Evolutionary conservation across 1,140 invertebrate genomes (phyloP), one percentile per base, ranked within the genome.

Genomic region (Scaptodrosophila lebanonensis): DNA sequence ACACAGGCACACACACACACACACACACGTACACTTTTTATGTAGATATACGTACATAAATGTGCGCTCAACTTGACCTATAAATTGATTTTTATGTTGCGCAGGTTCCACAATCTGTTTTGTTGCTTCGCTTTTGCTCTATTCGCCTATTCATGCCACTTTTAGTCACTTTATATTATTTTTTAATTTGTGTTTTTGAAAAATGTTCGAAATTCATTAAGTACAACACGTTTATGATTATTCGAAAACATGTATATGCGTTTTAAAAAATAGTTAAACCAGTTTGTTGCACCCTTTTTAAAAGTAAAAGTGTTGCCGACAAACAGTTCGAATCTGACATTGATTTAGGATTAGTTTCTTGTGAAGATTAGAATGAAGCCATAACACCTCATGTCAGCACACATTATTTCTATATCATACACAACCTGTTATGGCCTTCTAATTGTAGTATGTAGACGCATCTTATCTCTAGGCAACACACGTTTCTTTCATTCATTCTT

Each of bases 71-170:
- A 79, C 73, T 79, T 79, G 73, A 79, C 73, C 73, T 79, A 79
- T 79, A 79, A 79, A 79, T 79, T 79, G 75, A 75, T 83, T 79
- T 82, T 69, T 25, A 82, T 75, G 75, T 79, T 79, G 75, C 70
- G 69, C 75, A 79, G 73, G 73, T 58, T 77, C 72, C 59, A 63
- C 53, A 63, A 63, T 58, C 57, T 27, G 30, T 33, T 51, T 53
- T 33, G 29, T 50, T 48, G 56, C 54, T 64, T 25, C 35, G 12
- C 40, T 20, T 60, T 27, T 6, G 43, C 42, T 36, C 45, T 47
- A 45, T 48, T 15, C 50, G 44, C 39, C 60, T 58, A 51, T 71
- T 75, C 59, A 61, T 66, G 50, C 49, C 45, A 52, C 60, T 75
- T 69, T 71, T 63, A 43, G 35, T 54, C 47, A 20, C 35, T 48